Base-by-base conservation (phyloP, 2,797 vertebrate species). In the Anabacerthia variegaticeps region DNA sequence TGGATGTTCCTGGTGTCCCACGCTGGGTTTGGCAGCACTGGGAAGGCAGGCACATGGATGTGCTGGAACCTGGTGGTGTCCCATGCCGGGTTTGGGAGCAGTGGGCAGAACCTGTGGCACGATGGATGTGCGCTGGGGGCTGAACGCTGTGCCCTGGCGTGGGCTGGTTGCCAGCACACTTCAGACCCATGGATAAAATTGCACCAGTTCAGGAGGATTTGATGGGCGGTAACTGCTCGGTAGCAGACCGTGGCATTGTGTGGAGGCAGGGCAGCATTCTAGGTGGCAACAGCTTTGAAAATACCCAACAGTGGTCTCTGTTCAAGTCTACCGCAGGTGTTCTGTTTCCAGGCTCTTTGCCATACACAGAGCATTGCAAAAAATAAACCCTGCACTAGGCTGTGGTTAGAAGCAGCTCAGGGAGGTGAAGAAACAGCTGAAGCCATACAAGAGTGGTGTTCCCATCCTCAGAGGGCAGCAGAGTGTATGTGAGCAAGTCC, bases 231-330 rank as follows among this genome's bases (percentile, higher is more conserved):
- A 49, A 61, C 37, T 75, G 27, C 27, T 18, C 11, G 43, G 20
- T 5, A 32, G 32, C 16, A 68, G 78, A 61, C 6, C 44, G 23
- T 10, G 9, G 44, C 37, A 34, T 36, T 28, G 46, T 26, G 5
- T 10, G 13, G 32, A 27, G 28, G 18, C 48, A 27, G 16, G 18
- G 68, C 14, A 51, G 32, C 27, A 12, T 51, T 55, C 63, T 24
- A 28, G 20, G 32, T 21, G 20, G n/a, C 0, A 0, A 26, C 0
- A 1, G n/a, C 58, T 79, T 85, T 0, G 0, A 65, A 80, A 83
- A 58, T 61, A 83, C 23, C 26, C 49, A 32, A 34, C 6, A 10
- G 11, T 9, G 9, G 10, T 65, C 18, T 91, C 36, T 55, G 74
- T 51, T 62, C 27, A 62, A 19, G 19, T 30, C 39, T 44, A 4